Evolutionary conservation across 2,888 invertebrate species (phyloP).

Genomic region (Cantharis rufa): DNA sequence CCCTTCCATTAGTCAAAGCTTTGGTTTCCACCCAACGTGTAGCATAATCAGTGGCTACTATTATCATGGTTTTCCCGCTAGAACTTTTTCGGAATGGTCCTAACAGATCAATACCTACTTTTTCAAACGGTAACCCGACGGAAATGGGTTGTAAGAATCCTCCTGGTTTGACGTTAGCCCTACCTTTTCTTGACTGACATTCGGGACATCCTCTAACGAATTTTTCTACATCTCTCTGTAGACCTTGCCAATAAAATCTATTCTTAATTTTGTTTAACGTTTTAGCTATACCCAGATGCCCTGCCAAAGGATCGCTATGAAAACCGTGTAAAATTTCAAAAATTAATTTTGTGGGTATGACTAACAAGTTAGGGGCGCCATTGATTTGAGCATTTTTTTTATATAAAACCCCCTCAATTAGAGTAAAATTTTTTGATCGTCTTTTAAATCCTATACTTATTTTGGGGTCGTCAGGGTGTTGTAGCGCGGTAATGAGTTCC

Average conservation of each 20-base stretch:
- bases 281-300: slow-evolving; percentile 1
- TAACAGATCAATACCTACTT: slow-evolving; percentile 34
- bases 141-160: background rate
- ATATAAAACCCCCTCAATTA: background rate
- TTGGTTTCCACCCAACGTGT: slow-evolving; percentile 35
- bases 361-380: background rate
- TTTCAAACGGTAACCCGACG: slow-evolving; percentile 9
- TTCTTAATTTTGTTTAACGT: background rate
- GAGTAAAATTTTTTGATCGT: background rate
- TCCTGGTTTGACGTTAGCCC: slow-evolving; percentile 23
- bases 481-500: background rate
- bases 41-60: slow-evolving; percentile 40
- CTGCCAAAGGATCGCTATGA: slow-evolving; percentile 2
- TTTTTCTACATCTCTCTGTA: slow-evolving; percentile 20
- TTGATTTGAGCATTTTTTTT: background rate
- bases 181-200: slow-evolving; percentile 32
- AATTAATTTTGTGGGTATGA: background rate
- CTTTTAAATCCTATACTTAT: background rate
- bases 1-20: slow-evolving; percentile 32
- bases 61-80: slow-evolving; percentile 34
- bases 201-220: slow-evolving; percentile 28
- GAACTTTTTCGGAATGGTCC: slow-evolving; percentile 35
- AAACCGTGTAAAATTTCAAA: background rate
- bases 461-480: background rate
- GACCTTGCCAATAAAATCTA: slow-evolving; percentile 24